phyloP scores from a whole-genome alignment of 2,888 invertebrate species.

The Lepidocyrtinus sp. region DNA sequence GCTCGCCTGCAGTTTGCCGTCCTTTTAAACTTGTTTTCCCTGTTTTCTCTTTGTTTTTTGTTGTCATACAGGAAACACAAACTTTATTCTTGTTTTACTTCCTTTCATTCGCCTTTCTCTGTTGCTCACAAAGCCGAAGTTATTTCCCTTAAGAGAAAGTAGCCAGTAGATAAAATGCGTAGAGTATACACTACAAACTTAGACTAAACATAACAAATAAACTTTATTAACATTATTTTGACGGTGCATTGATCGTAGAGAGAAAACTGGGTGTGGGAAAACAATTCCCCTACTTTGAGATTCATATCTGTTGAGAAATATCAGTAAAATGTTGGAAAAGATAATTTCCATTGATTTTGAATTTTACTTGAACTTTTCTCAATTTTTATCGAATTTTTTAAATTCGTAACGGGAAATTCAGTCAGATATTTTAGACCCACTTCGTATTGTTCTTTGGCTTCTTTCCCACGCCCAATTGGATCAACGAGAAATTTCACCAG shows the following conservation, averaged over 20 bases:
- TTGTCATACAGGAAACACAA: not conserved
- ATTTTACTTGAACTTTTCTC: too few relatives aligned
- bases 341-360: not conserved
- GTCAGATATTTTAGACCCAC: too few relatives aligned
- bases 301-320: not conserved
- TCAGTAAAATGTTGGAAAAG: not conserved
- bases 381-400: too few relatives aligned
- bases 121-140: not conserved
- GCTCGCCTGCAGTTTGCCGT: constrained; percentile 48
- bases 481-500: not conserved
- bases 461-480: not conserved
- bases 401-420: not conserved
- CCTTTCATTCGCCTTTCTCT: constrained; percentile 17
- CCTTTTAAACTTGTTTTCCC: constrained; percentile 22
- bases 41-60: constrained; percentile 24
- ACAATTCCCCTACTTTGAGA: not conserved
- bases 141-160: not conserved
- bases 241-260: not conserved
- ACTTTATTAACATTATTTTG: not conserved
- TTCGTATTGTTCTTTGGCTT: not conserved
- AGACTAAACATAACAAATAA: not conserved
- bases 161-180: not conserved
- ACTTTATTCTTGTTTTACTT: constrained; percentile 15
- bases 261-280: not conserved
- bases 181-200: not conserved